Evolutionary conservation across 2,888 invertebrate species (phyloP).

Genomic region (Ommatoiulus sabulosus): DNA sequence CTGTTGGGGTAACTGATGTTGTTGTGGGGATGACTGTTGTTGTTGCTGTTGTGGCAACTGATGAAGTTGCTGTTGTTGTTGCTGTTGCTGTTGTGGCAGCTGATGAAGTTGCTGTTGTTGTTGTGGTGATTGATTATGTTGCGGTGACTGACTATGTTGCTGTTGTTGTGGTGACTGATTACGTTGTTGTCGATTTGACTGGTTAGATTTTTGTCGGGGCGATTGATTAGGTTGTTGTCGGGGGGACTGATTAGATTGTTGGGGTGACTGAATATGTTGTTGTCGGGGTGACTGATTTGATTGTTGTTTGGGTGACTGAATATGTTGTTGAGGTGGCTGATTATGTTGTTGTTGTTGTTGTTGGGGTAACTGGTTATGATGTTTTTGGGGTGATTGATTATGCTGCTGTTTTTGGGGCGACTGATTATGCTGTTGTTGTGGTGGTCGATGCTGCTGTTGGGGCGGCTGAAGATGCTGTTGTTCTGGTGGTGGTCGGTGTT

Average conservation of each 20-base stretch:
- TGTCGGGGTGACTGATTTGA: not conserved
- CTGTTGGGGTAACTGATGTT: not conserved
- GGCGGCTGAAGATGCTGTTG: not conserved
- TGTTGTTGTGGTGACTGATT: not conserved
- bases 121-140: not conserved
- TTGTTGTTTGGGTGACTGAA: too few species aligned
- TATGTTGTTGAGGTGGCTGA: conserved; percentile 7
- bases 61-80: not conserved
- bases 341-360: not conserved
- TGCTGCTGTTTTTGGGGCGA: not conserved
- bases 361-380: not conserved
- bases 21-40: not conserved
- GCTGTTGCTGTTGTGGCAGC: not conserved
- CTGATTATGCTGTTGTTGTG: conserved; percentile 3
- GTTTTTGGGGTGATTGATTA: not conserved
- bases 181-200: not conserved
- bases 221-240: not conserved
- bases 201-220: not conserved
- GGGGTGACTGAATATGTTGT: not conserved
- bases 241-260: not conserved
- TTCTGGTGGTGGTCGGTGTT: not conserved
- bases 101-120: not conserved
- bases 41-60: not conserved
- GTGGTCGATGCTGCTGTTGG: conserved; percentile 30
- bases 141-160: not conserved